A percentile compares a stretch with the other conserved stretches of the same genome.
Evolutionary conservation across 2,113 vertebrate species (phyloP).

Genomic region (Phylloscopus trochiloides): DNA sequence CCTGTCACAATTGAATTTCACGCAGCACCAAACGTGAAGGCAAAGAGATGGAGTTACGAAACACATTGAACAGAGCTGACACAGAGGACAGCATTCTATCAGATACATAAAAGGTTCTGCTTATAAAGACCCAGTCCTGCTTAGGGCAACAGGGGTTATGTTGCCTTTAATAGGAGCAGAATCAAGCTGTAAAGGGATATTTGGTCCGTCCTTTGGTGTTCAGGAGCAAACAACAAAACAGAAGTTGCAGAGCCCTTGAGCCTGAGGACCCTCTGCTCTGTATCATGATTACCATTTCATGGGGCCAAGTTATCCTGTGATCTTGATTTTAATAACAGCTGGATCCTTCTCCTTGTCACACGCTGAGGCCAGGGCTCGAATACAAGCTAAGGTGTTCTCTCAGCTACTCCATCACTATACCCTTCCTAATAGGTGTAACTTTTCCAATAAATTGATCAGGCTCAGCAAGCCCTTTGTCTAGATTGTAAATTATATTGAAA

Average conservation of each 20-base stretch:
- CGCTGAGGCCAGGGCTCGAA: not conserved
- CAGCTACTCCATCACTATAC: not conserved
- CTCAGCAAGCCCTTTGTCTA: not conserved
- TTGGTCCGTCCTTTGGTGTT: not conserved
- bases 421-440: not conserved
- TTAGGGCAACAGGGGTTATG: not conserved
- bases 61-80: not conserved
- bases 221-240: not conserved
- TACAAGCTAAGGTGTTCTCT: not conserved
- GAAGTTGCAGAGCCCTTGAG: not conserved
- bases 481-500: not conserved
- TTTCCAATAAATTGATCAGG: not conserved
- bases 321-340: not conserved
- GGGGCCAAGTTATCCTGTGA: not conserved
- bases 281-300: not conserved
- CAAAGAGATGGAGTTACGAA: not conserved
- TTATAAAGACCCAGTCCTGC: not conserved
- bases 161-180: not conserved
- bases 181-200: not conserved
- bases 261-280: not conserved
- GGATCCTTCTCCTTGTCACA: not conserved
- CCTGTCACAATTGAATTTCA: constrained; percentile 52
- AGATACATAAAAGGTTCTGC: not conserved
- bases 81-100: not conserved
- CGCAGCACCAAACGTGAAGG: not conserved